These are phyloP conservation scores for Trissoscelio sp. DNA, from an alignment of 2,888 invertebrate genomes.

Conservation along the genomic window DNA sequence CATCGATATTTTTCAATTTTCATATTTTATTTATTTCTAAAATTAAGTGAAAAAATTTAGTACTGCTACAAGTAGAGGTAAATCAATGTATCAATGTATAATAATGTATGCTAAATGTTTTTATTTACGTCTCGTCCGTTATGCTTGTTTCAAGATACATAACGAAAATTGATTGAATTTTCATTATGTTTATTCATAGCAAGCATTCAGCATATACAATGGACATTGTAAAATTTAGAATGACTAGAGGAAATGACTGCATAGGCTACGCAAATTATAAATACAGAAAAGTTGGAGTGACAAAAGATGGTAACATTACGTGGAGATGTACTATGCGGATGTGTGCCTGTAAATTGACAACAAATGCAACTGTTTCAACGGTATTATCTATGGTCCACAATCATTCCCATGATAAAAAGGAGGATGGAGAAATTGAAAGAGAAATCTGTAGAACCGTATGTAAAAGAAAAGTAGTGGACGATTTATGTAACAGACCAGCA, in stretches of 20 bases:
- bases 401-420: neutral
- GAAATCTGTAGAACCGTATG: neutral
- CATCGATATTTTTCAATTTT: no score
- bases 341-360: neutral
- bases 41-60: no score
- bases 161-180: neutral
- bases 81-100: no score
- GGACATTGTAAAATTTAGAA: neutral
- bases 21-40: no score
- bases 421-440: neutral
- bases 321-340: conserved; percentile 3
- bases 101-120: no score
- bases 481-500: neutral
- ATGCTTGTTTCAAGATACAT: no score
- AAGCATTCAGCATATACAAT: no score
- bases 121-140: no score
- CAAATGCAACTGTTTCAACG: neutral
- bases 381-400: neutral
- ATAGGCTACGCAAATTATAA: neutral
- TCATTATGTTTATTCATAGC: no score
- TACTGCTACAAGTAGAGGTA: no score
- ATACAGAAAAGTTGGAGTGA: neutral
- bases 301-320: neutral
- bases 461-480: neutral
- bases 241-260: neutral